Evolutionary conservation across 1,140 invertebrate species (phyloP).

Genomic region (Stegodyphus dumicola): DNA sequence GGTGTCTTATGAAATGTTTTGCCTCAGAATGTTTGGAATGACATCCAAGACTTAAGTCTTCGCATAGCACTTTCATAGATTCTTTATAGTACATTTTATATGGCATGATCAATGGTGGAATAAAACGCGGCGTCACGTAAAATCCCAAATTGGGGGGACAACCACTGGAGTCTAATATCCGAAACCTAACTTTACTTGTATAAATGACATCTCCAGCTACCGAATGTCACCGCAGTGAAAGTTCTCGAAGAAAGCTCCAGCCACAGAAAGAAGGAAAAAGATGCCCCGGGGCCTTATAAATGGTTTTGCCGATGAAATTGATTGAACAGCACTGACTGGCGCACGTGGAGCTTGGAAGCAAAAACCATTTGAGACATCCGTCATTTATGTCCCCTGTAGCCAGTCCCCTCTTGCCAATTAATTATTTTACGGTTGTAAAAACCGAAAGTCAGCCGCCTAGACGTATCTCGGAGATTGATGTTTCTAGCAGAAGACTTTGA

Average conservation of each 20-base stretch:
- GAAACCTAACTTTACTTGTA: background rate
- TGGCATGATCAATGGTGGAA: no score
- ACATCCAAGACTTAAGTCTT: no score
- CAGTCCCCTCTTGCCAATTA: constrained; percentile 33
- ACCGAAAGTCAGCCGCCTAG: constrained; percentile 13
- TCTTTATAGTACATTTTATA: no score
- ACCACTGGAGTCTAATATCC: background rate
- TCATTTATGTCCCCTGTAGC: constrained; percentile 49
- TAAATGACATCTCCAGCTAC: background rate
- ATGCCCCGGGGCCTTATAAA: constrained; percentile 45
- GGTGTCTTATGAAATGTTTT: no score
- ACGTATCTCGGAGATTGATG: constrained; percentile 46
- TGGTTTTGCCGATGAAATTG: constrained; percentile 52
- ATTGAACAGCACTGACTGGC: constrained; percentile 50
- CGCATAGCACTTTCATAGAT: no score
- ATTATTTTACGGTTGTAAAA: constrained; percentile 58
- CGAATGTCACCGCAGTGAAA: background rate
- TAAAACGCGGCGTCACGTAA: no score
- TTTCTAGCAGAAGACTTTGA: constrained; percentile 40
- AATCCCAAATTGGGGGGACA: no score
- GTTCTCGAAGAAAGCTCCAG: constrained; percentile 8
- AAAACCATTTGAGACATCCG: constrained; percentile 49
- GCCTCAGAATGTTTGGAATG: no score
- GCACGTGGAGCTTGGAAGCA: constrained; percentile 41
- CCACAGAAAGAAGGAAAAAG: constrained; percentile 15